phyloP scores from a whole-genome alignment of 2,113 vertebrate genomes.

The Seriola rivoliana region DNA sequence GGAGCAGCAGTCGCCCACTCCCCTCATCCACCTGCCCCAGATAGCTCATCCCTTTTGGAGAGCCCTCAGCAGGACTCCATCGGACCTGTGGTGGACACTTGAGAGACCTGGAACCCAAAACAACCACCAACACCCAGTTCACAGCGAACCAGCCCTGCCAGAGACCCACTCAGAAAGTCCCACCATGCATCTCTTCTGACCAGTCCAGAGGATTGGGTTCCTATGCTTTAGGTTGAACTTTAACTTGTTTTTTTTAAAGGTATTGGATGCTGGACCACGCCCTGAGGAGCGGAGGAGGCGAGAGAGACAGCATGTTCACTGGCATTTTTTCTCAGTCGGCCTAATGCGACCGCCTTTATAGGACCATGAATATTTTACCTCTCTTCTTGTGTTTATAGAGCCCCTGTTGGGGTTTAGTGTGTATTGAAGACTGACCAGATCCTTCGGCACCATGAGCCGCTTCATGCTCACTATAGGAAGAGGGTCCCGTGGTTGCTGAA shows the following conservation, averaged over 20 bases:
- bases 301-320: slow-evolving; percentile 43
- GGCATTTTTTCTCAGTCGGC: slow-evolving; percentile 35
- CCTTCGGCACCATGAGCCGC: slow-evolving; percentile 28
- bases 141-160: slow-evolving; percentile 33
- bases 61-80: slow-evolving; percentile 51
- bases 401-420: slow-evolving; percentile 30
- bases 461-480: slow-evolving; percentile 6
- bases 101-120: slow-evolving; percentile 46
- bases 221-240: slow-evolving; percentile 32
- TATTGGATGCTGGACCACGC: slow-evolving; percentile 31
- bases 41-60: slow-evolving; percentile 69
- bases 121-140: background rate
- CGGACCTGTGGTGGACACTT: slow-evolving; percentile 63
- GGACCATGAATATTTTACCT: slow-evolving; percentile 59
- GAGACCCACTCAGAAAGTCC: slow-evolving; percentile 33
- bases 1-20: slow-evolving; percentile 27
- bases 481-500: slow-evolving; percentile 20
- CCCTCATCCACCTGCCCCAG: slow-evolving; percentile 47
- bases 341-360: slow-evolving; percentile 42
- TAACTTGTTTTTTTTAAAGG: slow-evolving; percentile 35
- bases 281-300: slow-evolving; percentile 2
- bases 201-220: slow-evolving; percentile 38
- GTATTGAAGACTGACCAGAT: slow-evolving; percentile 39
- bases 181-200: slow-evolving; percentile 47
- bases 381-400: slow-evolving; percentile 40